Evolutionary conservation across 2,113 vertebrate genomes (phyloP), one percentile per base, ranked within the genome.

Genomic region (Chionodraco myersi): DNA sequence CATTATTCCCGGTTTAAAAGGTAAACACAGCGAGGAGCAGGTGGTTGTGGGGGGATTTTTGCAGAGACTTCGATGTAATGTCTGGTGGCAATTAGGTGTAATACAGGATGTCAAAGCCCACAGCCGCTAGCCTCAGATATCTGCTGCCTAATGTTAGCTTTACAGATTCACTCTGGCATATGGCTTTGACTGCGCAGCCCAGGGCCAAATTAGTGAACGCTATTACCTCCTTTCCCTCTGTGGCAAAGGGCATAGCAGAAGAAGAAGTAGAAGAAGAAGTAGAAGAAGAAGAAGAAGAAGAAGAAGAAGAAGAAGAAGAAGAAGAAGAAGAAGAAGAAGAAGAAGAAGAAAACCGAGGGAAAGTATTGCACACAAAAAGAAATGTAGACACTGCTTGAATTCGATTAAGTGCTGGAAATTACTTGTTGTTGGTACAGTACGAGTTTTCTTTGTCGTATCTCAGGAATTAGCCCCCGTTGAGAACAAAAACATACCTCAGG

Each of bases 21-120:
- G 82, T 88, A 91, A 92, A 93, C 90, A 93, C 66, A 76, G 81
- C 56, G 47, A 75, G 56, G 87, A 93, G 90, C 94, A 94, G 94
- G 94, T 95, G 93, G 91, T 85, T 90, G 87, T 21, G 76, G 89
- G 83, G 36, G 91, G 82, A 77, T 86, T 86, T 89, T 85, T 65
- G 64, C 70, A n/a, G 65, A 84, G 83, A 78, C 88, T 91, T 75
- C 48, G 86, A 85, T 88, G 89, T 82, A 86, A 90, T 89, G 88
- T 94, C 94, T 95, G 95, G 91, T 91, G 93, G 94, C 91, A 94
- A 94, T 95, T 94, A 94, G 90, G 93, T 92, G 90, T 94, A 94
- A 94, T 92, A 91, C 86, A 89, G 93, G 92, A 93, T 92, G 95
- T 95, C 94, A 94, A 93, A 94, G 92, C 89, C 86, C 34, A 15